A percentile compares a stretch with the other conserved stretches of the same genome.
Evolutionary conservation across 1,140 invertebrate genomes (phyloP).

Genomic region (Drosophila kohkoa): DNA sequence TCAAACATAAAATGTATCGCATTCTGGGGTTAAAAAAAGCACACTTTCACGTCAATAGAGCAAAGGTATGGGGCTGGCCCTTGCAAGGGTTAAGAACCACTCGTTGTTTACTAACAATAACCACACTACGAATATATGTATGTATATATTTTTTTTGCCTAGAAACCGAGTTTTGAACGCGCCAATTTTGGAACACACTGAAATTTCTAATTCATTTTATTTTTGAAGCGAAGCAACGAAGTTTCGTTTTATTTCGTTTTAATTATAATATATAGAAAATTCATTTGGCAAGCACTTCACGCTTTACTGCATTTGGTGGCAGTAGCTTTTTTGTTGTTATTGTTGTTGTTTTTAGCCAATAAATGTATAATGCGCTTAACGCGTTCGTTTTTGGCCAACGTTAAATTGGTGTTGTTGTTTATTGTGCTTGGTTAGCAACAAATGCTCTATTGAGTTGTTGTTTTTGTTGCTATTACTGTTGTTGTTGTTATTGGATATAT

Average conservation of each 20-base stretch:
- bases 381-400: slow-evolving; percentile 70
- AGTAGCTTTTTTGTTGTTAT: slow-evolving; percentile 38
- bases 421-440: slow-evolving; percentile 58
- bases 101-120: slow-evolving; percentile 11
- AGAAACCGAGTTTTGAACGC: slow-evolving; percentile 35
- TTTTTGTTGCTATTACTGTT: slow-evolving; percentile 56
- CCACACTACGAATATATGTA: background rate
- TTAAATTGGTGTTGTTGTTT: slow-evolving; percentile 55
- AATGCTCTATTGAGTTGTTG: slow-evolving; percentile 25
- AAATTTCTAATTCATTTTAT: slow-evolving; percentile 57
- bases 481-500: slow-evolving; percentile 34
- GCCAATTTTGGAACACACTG: slow-evolving; percentile 26
- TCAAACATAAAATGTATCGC: slow-evolving; percentile 12
- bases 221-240: background rate
- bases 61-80: slow-evolving; percentile 12
- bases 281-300: slow-evolving; percentile 81
- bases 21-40: slow-evolving; percentile 23
- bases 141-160: slow-evolving; percentile 16
- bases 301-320: slow-evolving; percentile 72
- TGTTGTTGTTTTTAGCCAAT: slow-evolving; percentile 52
- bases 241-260: slow-evolving; percentile 44
- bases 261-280: slow-evolving; percentile 68
- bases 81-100: slow-evolving; percentile 25
- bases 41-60: slow-evolving; percentile 45
- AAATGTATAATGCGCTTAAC: slow-evolving; percentile 52